phyloP scores from a whole-genome alignment of 2,888 invertebrate genomes.

The Troilus luridus region DNA sequence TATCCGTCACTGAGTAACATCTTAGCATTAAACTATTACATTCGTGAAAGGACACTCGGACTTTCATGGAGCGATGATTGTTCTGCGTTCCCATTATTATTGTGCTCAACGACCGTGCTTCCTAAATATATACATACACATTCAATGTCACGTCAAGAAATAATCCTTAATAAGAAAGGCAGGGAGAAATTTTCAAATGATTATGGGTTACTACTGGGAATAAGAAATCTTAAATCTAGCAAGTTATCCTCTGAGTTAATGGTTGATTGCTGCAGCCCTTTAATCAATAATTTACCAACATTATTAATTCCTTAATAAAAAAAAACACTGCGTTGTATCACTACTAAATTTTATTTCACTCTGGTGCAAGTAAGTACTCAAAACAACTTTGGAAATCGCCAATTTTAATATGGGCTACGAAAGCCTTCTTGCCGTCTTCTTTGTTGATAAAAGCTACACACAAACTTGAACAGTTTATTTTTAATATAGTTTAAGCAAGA shows the following conservation, averaged over 20 bases:
- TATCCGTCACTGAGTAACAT: not conserved
- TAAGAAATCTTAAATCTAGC: not conserved
- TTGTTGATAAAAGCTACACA: too few species aligned
- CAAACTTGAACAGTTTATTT: too few species aligned
- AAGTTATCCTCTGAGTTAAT: not conserved
- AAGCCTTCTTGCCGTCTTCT: too few species aligned
- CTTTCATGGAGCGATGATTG: not conserved
- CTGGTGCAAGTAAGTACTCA: too few species aligned
- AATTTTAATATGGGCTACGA: too few species aligned
- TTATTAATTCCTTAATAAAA: too few species aligned
- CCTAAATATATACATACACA: not conserved
- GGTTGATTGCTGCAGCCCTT: too few species aligned
- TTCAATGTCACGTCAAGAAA: not conserved
- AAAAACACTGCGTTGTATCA: too few species aligned
- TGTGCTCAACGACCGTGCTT: not conserved
- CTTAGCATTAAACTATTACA: not conserved
- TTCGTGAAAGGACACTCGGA: not conserved
- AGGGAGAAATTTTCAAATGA: not conserved
- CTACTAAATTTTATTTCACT: too few species aligned
- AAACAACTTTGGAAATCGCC: too few species aligned
- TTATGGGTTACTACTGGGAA: not conserved
- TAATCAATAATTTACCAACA: too few species aligned
- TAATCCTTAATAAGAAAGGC: not conserved
- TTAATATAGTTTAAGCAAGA: too few species aligned
- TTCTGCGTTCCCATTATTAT: slow-evolving; percentile 4